Base-by-base conservation (phyloP, 2,113 vertebrate species). In the Neotragus moschatus region DNA sequence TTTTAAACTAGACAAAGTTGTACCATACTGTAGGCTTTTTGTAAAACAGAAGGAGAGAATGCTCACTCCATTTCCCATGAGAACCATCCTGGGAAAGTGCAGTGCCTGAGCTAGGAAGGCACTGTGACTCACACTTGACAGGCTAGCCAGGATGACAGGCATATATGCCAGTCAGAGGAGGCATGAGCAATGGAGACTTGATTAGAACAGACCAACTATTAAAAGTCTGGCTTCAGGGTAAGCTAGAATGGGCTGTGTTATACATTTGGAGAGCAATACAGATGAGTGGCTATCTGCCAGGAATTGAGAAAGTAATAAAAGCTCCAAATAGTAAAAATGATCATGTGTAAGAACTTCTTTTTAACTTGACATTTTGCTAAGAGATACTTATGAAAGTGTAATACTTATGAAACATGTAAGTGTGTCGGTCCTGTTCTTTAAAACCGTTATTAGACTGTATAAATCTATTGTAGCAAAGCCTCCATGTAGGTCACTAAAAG, bases 61-160 rank as follows among this genome's bases (percentile, higher is more conserved):
- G 17, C 97, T 82, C 66, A 66, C 47, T 95, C 25, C 56, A 84
- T 96, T 98, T 97, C 92, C 96, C 92, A 84, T 66, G 88, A 66
- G 89, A 95, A 66, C 80, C 75, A 85, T 94, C 88, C 94, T 95
- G 94, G 94, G 97, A 97, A 98, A 98, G 88, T 1, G 70, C 28
- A 81, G 39, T n/a, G 8, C 89, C 85, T 63, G 43, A 96, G 25
- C 77, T 97, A 12, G 13, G 75, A 96, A 84, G 84, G 63, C 51
- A 61, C 80, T 4, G 2, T 77, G 94, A 97, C 66, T 96, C 96
- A 93, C 82, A 39, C 19, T 0, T 33, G 58, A 97, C 81, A 90
- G 92, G 84, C 55, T 94, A 93, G 96, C 79, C 91, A 95, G 43
- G 70, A 97, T 47, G 90, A 89, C 84, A 91, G 95, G 43, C 84